Evolutionary conservation across 2,797 vertebrate species (phyloP), one percentile per base, ranked within the genome.

Genomic region (Semotilus atromaculatus): DNA sequence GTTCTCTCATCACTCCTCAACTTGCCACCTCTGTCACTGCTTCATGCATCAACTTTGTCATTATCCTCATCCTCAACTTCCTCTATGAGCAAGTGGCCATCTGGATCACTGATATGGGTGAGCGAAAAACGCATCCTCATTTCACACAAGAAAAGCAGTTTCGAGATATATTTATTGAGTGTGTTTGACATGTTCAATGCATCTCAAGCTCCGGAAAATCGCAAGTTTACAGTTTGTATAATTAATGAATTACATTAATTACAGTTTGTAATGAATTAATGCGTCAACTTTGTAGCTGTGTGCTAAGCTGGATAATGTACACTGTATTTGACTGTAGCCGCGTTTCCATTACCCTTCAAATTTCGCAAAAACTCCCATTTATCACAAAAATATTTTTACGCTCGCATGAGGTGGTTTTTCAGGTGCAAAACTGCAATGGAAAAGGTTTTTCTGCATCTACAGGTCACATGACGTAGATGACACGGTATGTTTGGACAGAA

Each of bases 41-140:
- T 66, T 99, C 98, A 0, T 97, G 96, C 90, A 96, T 99, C 93
- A 99, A 99, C 91, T 99, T 99, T 80, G 91, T 97, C 84, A 96
- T 98, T 94, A 99, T 99, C 94, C 97, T 99, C 96, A 95, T 99
- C 85, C 95, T 99, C 83, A 99, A 99, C 91, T 94, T 97, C 91
- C 93, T 99, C 85, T 99, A 99, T 76, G 98, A 99, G 91, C 95
- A 90, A 74, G 97, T 99, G 90, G 98, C 98, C 84, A 89, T 97
- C 89, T 98, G 97, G 97, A 99, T 99, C 89, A 99, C 98, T 77
- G 97, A 99, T 90, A 96, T 99, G 96, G 98, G 98, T 99, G 92
- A 96, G 96, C 1, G 0, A 36, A 67, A 85, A 19, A 10, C 2
- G 5, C 38, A 29, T 53, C 6, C 16, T 34, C 40, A 4, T 38